Base-by-base conservation (phyloP, 2,797 vertebrate species). In the Halcyon smyrnensis region DNA sequence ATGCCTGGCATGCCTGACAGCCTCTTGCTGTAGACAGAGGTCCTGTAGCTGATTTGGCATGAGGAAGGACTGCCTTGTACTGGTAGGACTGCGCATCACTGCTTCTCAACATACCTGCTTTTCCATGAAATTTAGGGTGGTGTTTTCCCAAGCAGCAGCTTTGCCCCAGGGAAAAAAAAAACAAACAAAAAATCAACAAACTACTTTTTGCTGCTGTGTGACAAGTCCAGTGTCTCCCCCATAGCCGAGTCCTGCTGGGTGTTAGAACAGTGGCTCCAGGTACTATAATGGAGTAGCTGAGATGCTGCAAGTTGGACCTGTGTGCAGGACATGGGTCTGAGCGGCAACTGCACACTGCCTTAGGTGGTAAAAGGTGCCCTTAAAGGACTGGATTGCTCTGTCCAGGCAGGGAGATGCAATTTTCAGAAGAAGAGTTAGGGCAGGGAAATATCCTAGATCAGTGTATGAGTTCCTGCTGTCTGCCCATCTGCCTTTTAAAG, bases 291-390 rank as follows among this genome's bases (percentile, higher is more conserved):
- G 41, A 13, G 28, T 46, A 37, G 18, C 48, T 28, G 81, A 59
- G 48, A 15, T 28, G 41, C 57, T 48, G 32, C 13, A 43, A 4
- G 43, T 27, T 39, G 36, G 65, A 36, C 18, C 9, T 15, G 2
- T 15, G 11, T 45, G 64, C 28, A 34, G 45, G 48, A 56, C 0
- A 0, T 9, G 21, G 18, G 7, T 59, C 36, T 91, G 64, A 95
- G 68, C 39, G 25, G 43, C 3, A 3, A 45, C 28, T 2, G 11
- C 27, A 8, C 0, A 0, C 28, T 82, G 63, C 80, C 6, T 3
- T 11, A 32, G 15, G 7, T 81, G 37, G 18, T 32, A 32, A 0
- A 0, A 32, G 37, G 12, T 76, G 20, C 37, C 45, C 28, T 50
- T 82, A 50, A 65, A 64, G 51, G n/a, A 16, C 50, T 27, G 65